Evolutionary conservation across 2,113 vertebrate genomes (phyloP), one percentile per base, ranked within the genome.

Genomic region (Lycaon pictus): DNA sequence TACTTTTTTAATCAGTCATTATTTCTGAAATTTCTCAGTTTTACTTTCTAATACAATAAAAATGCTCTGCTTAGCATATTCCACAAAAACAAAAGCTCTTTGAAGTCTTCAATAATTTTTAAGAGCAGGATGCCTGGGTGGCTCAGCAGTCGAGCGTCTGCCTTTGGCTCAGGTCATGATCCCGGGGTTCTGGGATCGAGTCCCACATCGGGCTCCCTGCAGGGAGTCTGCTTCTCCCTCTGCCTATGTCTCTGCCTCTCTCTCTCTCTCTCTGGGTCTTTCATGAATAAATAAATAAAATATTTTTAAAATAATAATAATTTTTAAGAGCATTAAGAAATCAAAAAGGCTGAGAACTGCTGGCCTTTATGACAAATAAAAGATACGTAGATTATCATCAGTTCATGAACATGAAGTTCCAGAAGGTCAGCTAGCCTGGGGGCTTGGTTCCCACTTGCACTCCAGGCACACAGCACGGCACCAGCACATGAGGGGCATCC

Each of bases 401-500:
- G 12, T 16, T 53, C 17, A 0, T 15, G 7, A 6, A 2, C 10
- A 3, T 23, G 19, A 60, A 35, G 53, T 12, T 19, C 81, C 6
- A 32, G 37, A 19, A 20, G 17, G 22, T 29, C 35, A 84, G 67
- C 51, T 1, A 2, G 17, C 3, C 58, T 11, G 29, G 1, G 0
- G 27, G 4, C 25, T 35, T 16, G 12, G n/a, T 27, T 48, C n/a
- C 16, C 7, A 29, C n/a, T 35, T 25, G 10, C 2, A 4, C 63
- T 11, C 60, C 22, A 13, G 13, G 35, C n/a, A 1, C 2, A 20
- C 1, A 0, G 53, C 27, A 25, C 15, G 1, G 19, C 5, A 0
- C 67, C 43, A 2, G 11, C 10, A 2, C 7, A 3, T 0, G 3
- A 48, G 0, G 1, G 55, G 58, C 0, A 9, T 60, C 23, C 7